A percentile compares a stretch with the other conserved stretches of the same genome.
Conservation (phyloP, 2,888 invertebrate species). For the Melanophora roralis region DNA sequence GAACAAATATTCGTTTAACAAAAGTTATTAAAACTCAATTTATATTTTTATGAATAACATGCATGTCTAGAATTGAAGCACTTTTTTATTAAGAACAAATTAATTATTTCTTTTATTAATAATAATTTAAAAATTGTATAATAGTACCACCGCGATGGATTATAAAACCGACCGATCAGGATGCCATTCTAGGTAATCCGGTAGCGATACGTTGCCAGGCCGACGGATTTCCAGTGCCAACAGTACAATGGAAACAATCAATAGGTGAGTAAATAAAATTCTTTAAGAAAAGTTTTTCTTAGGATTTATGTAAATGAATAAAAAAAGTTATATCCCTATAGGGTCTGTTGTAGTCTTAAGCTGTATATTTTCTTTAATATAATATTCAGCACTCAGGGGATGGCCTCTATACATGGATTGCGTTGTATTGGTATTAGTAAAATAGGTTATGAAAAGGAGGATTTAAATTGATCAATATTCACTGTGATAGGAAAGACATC, state of each 20-base stretch:
- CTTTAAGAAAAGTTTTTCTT: no score
- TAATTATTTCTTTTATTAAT: slow-evolving; percentile 46
- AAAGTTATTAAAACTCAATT: not conserved
- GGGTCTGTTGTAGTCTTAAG: no score
- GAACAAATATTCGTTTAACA: not conserved
- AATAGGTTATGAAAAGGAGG: no score
- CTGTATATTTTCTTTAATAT: no score
- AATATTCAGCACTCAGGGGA: no score
- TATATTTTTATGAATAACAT: slow-evolving; percentile 18
- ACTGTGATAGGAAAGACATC: no score
- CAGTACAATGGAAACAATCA: slow-evolving; percentile 79
- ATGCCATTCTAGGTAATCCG: slow-evolving; percentile 84
- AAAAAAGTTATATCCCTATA: no score
- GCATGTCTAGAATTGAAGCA: slow-evolving; percentile 53
- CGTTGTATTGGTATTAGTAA: no score
- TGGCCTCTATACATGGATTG: no score
- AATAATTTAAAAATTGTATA: slow-evolving; percentile 48
- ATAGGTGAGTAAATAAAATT: slow-evolving; percentile 74
- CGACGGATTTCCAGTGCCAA: slow-evolving; percentile 85
- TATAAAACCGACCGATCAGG: slow-evolving; percentile 84
- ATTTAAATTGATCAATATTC: no score
- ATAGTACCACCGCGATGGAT: slow-evolving; percentile 88
- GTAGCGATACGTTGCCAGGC: slow-evolving; percentile 85
- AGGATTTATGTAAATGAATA: no score
- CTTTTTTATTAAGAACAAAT: slow-evolving; percentile 14